Base-by-base conservation (phyloP, 2,113 vertebrate genomes). In the Ceratotherium simum region DNA sequence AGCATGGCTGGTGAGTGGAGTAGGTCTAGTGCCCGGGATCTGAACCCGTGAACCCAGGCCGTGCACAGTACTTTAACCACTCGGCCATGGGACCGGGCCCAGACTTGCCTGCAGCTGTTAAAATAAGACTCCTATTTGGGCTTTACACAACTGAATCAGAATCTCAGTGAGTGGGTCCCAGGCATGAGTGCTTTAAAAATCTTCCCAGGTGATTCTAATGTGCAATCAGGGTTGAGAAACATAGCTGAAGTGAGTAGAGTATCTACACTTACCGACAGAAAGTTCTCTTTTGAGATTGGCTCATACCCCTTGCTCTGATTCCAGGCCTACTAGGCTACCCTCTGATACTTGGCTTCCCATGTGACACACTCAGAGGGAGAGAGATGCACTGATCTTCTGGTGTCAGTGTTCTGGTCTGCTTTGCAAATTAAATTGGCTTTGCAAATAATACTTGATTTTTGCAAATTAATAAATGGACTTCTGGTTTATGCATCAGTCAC, bases 391-490 rank as follows among this genome's bases (percentile, higher is more conserved):
- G 27, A 58, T 90, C 42, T 84, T 87, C 72, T 64, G 48, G 79
- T 78, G 64, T 92, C 62, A 90, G 17, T 83, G 58, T 93, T 96
- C 64, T 94, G 82, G 76, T 75, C 80, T 90, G 39, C 62, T 95
- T 87, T 76, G 27, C 62, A 72, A 90, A 97, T 92, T 81, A 84
- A 91, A 95, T 5, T 86, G 60, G 7, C 65, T 76, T 91, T 92
- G 42, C 48, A 78, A 73, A 92, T 31, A 46, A 76, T 65, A 48
- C 42, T 83, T 70, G 70, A 14, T 84, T 93, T 73, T 91, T 80
- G 46, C 4, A 70, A 83, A 88, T 90, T 96, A 93, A 97, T 84
- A 96, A 96, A 87, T 93, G 82, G 42, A 54, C 23, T 89, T 97
- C 56, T 81, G 72, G 54, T 92, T 92, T 96, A 86, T 78, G 79